Conservation (phyloP, 2,797 vertebrate species). For the Pristis pectinata region DNA sequence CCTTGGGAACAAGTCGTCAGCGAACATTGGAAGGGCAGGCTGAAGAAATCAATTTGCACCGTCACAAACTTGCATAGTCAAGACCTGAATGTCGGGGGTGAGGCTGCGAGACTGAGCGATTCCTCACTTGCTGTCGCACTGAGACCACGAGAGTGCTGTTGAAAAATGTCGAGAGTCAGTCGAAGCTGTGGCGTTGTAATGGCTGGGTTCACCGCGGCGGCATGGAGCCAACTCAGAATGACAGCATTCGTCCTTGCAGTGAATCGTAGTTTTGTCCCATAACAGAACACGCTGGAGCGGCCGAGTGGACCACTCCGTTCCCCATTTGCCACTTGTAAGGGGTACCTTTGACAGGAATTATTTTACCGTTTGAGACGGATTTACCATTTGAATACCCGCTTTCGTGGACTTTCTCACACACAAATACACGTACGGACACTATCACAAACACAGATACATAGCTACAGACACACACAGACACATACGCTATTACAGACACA, state of each 20-base stretch:
- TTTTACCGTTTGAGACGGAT: not conserved
- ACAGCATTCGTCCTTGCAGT: not conserved
- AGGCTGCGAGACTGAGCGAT: not conserved
- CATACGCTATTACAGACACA: too few species aligned
- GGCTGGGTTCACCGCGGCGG: not conserved
- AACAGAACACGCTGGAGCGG: not conserved
- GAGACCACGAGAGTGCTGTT: not conserved
- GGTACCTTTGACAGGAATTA: not conserved
- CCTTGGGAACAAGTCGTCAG: not conserved
- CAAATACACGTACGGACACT: too few species aligned
- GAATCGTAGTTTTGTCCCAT: not conserved
- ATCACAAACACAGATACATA: too few species aligned
- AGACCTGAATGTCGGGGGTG: not conserved
- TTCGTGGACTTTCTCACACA: too few species aligned
- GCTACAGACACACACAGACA: too few species aligned
- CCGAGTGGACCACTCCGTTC: not conserved
- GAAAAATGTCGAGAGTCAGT: not conserved
- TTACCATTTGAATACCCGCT: not conserved
- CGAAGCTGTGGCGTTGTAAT: not conserved
- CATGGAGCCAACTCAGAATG: not conserved
- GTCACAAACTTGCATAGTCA: not conserved
- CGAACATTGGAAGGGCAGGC: not conserved
- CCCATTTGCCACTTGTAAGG: not conserved
- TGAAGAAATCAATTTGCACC: not conserved
- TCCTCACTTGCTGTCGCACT: not conserved